These are phyloP conservation scores for Adelognathus sp. DNA, from an alignment of 2,888 invertebrate species.

Conservation along the genomic window DNA sequence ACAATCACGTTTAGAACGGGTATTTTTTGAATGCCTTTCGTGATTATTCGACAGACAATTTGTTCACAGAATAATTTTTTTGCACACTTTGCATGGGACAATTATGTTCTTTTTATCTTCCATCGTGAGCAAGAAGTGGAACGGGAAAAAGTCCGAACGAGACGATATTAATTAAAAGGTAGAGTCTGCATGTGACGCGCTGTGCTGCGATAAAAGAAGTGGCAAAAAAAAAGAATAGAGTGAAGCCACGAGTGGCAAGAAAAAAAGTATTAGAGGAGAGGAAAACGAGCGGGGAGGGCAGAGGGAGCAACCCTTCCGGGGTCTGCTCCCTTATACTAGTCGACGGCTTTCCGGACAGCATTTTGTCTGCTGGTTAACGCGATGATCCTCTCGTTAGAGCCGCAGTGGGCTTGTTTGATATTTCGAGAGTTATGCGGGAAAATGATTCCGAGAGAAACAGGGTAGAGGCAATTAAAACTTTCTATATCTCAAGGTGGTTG, in stretches of 20 bases:
- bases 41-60: not conserved
- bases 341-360: slow-evolving; percentile 24
- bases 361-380: slow-evolving; percentile 56
- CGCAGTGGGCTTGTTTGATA: not conserved
- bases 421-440: too few relatives aligned
- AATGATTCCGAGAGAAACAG: not conserved
- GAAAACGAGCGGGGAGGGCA: not conserved
- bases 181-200: slow-evolving; percentile 20
- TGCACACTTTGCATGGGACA: too few relatives aligned
- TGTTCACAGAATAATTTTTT: not conserved
- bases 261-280: slow-evolving; percentile 32
- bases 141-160: slow-evolving; percentile 10
- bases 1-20: too few relatives aligned
- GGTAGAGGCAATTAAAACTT: not conserved
- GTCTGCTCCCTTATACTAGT: slow-evolving; percentile 28
- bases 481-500: too few relatives aligned
- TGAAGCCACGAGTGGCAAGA: not conserved
- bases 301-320: slow-evolving; percentile 24
- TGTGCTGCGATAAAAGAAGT: slow-evolving; percentile 12
- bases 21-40: too few relatives aligned
- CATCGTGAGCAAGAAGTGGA: not conserved
- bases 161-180: slow-evolving; percentile 36
- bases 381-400: slow-evolving; percentile 36
- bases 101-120: not conserved
- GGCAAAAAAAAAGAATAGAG: not conserved